phyloP scores from a whole-genome alignment of 2,113 vertebrate genomes.

The Eubucco bourcierii region DNA sequence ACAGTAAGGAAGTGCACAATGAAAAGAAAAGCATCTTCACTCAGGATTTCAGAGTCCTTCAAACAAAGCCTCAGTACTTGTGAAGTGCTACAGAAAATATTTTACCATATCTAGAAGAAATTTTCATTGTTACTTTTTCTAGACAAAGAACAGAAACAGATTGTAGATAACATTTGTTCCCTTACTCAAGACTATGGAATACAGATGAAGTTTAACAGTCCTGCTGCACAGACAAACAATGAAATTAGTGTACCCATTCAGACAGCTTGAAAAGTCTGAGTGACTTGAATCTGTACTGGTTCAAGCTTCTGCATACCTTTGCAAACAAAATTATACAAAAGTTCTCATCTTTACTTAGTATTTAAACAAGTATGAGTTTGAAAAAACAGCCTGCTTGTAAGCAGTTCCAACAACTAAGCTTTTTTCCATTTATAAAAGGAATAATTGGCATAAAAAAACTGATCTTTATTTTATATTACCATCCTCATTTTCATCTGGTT shows the following conservation, averaged over 20 bases:
- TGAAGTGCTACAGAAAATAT: not conserved
- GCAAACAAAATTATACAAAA: not conserved
- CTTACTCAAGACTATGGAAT: not conserved
- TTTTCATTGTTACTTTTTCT: not conserved
- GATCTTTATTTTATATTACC: not conserved
- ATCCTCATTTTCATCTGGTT: conserved; percentile 11
- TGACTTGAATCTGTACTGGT: not conserved
- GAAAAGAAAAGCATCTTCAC: not conserved
- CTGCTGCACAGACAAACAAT: not conserved
- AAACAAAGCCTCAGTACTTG: not conserved
- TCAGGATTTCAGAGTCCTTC: not conserved
- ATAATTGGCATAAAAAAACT: not conserved
- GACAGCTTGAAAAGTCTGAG: not conserved
- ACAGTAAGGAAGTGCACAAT: not conserved
- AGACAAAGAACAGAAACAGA: not conserved
- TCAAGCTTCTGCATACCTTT: not conserved
- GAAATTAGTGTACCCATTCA: not conserved
- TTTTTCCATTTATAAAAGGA: not conserved
- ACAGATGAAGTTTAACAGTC: not conserved
- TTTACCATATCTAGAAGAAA: not conserved
- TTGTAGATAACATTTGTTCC: not conserved
- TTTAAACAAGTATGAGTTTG: not conserved
- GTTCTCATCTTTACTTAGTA: not conserved
- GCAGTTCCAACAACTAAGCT: not conserved
- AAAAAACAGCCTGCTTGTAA: not conserved